Evolutionary conservation across 2,888 invertebrate genomes (phyloP).

Genomic region (Scrobipalpa atriplicella): DNA sequence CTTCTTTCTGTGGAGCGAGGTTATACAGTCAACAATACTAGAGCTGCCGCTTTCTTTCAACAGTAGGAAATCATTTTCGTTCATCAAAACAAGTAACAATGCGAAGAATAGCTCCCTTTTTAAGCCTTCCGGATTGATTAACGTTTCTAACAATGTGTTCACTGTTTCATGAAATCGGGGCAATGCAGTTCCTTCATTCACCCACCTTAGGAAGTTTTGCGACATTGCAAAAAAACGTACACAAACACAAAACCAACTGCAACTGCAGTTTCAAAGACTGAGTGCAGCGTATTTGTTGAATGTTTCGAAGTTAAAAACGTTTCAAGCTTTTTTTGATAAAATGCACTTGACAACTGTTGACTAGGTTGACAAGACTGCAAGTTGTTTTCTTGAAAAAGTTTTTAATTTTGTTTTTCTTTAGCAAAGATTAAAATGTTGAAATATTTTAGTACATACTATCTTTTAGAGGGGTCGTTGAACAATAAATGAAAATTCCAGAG

Average conservation of each 20-base stretch:
- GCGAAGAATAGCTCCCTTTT: slow-evolving; percentile 55
- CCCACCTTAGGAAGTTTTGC: slow-evolving; percentile 40
- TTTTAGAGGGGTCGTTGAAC: slow-evolving; percentile 27
- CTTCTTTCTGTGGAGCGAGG: slow-evolving; percentile 36
- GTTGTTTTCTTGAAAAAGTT: too few species aligned
- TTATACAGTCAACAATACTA: slow-evolving; percentile 44
- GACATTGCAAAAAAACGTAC: slow-evolving; percentile 37
- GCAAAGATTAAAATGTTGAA: neutral
- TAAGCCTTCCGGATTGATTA: slow-evolving; percentile 57
- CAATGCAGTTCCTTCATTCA: slow-evolving; percentile 43
- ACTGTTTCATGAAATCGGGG: slow-evolving; percentile 47
- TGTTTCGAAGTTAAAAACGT: too few species aligned
- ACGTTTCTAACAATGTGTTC: slow-evolving; percentile 49
- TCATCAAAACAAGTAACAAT: slow-evolving; percentile 52
- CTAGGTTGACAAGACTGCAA: neutral
- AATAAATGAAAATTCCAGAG: slow-evolving; percentile 6
- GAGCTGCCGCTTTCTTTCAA: slow-evolving; percentile 38
- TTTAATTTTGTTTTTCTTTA: neutral
- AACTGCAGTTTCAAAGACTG: neutral
- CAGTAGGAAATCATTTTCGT: slow-evolving; percentile 53
- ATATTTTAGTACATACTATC: neutral
- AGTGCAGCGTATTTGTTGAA: too few species aligned
- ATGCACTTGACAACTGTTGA: neutral
- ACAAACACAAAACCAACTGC: neutral
- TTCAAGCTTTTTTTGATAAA: neutral